These are phyloP conservation scores for Emys orbicularis DNA, from an alignment of 2,797 vertebrate genomes.

Conservation along the genomic window DNA sequence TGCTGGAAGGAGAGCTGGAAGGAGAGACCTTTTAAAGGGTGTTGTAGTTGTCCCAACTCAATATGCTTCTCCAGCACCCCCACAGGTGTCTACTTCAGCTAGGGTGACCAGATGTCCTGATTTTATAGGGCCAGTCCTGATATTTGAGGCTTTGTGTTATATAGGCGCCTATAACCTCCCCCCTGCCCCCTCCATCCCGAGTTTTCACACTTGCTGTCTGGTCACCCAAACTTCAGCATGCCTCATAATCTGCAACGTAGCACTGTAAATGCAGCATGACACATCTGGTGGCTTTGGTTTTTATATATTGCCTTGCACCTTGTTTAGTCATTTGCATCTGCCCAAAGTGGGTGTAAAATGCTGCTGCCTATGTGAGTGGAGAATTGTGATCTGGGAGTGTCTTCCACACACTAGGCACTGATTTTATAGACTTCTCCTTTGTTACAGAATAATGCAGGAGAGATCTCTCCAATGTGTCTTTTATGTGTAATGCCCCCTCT, in stretches of 20 bases:
- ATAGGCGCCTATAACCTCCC: no score
- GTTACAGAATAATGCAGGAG: not conserved
- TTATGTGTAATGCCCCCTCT: not conserved
- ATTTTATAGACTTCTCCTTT: not conserved
- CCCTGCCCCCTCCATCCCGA: no score
- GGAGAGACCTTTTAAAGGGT: not conserved
- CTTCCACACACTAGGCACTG: not conserved
- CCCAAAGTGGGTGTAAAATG: not conserved
- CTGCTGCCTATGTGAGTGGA: not conserved
- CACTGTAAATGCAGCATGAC: not conserved
- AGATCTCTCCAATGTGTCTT: not conserved
- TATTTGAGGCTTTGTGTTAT: no score
- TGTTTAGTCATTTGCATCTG: not conserved
- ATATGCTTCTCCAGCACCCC: not conserved
- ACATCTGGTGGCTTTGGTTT: not conserved
- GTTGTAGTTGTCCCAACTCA: not conserved
- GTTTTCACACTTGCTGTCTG: not conserved
- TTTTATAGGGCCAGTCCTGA: no score
- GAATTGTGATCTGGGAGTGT: not conserved
- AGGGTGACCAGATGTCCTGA: not conserved
- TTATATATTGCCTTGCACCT: not conserved
- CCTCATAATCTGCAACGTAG: not conserved
- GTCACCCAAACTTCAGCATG: fast-evolving
- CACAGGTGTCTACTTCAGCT: not conserved
- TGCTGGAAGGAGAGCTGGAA: not conserved